Conservation (phyloP, 2,113 vertebrate genomes). For the Brachyhypopomus occidentalis region DNA sequence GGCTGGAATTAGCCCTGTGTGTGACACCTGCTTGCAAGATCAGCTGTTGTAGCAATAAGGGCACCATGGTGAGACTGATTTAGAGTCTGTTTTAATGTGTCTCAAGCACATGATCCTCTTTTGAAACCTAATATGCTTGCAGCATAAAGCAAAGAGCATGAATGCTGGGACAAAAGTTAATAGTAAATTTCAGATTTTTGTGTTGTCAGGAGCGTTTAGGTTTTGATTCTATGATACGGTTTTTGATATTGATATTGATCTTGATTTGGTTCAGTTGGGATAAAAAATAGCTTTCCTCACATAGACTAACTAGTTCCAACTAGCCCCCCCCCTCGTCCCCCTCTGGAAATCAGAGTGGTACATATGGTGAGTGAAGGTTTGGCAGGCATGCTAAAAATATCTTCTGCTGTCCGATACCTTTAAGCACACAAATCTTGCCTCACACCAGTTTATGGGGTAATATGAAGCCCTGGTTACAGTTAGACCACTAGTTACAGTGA, state of each 20-base stretch:
- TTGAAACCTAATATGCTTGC: neutral
- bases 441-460: conserved; percentile 44
- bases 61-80: neutral
- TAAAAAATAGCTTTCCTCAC: neutral
- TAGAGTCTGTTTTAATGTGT: conserved; percentile 11
- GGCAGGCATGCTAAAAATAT: conserved; percentile 57
- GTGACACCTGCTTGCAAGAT: conserved; percentile 36
- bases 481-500: conserved; percentile 42
- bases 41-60: conserved; percentile 25
- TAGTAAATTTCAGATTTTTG: too few relatives aligned
- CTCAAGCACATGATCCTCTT: neutral
- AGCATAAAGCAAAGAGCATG: neutral
- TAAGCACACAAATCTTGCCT: conserved; percentile 33
- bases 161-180: neutral
- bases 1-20: conserved; percentile 22
- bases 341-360: conserved; percentile 42
- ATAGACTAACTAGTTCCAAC: neutral
- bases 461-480: conserved; percentile 28
- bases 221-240: neutral
- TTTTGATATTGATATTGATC: neutral
- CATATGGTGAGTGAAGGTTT: conserved; percentile 29
- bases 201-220: neutral
- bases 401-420: conserved; percentile 46
- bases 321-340: neutral
- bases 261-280: neutral